Evolutionary conservation across 2,888 invertebrate genomes (phyloP), one percentile per base, ranked within the genome.

Genomic region (Euclidia mi): DNA sequence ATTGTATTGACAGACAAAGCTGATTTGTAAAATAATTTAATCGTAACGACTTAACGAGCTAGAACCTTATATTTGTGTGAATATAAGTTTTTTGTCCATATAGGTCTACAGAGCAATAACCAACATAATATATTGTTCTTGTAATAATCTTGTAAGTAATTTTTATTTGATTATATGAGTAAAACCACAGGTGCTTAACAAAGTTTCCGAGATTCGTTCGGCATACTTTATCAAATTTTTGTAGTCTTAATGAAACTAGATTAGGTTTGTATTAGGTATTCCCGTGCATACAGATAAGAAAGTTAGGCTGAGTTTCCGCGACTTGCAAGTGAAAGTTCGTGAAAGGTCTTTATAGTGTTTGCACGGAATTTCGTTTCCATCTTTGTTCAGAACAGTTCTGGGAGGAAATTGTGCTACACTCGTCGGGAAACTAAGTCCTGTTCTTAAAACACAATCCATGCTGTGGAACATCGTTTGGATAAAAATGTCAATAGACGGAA

Each of bases 281-380:
- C 51, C 25, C 38, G n/a, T 51, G 51, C 51, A 44, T 44, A 44
- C 48, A 63, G 70, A 75, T 65, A 73, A 65, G 48, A 63, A 71
- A 76, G 66, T 72, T 41, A 49, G 37, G 40, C 29, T 1, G 49
- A 67, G 56, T 64, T 71, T 3, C 15, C 15, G 15, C 35, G 32
- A 31, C 42, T 81, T 78, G 71, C 73, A 59, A 80, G 79, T 73
- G 78, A 82, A 85, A 85, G 81, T 87, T 85, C 55, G 71, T 71
- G 76, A 82, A 81, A 82, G 74, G 80, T 81, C 79, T 85, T 84
- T 83, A 87, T 84, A 85, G 79, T 79, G 84, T 88, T 88, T 81
- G 77, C 65, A 64, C 41, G 65, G 74, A 82, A 86, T 85, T 87
- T 79, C 72, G 79, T 85, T 87, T 81, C 79, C 78, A 77, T 84